Percentiles rank a stretch among this genome's conserved stretches.
Evolutionary conservation across 37 sponge, comb jelly and placozoan genomes (phyloP).

Genomic region (Amphimedon queenslandica): DNA sequence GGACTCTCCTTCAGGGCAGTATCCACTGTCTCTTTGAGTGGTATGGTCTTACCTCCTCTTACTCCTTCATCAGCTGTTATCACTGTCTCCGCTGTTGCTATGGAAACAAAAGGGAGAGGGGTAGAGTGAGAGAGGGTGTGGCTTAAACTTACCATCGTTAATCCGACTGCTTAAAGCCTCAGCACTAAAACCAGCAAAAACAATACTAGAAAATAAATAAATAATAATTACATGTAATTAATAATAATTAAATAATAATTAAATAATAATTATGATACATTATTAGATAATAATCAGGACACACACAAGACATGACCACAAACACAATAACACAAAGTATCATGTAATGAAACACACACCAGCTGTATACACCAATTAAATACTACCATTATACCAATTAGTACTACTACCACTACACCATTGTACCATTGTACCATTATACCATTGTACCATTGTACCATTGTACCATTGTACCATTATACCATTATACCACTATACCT

Average conservation of each 20-base stretch:
- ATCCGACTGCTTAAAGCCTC: conserved; percentile 82
- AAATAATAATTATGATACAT: too few species aligned
- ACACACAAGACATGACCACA: too few species aligned
- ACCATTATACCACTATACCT: neutral
- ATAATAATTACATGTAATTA: neutral
- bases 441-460: neutral
- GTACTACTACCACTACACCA: too few species aligned
- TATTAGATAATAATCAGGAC: too few species aligned
- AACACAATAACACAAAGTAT: too few species aligned
- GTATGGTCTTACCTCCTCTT: conserved; percentile 88
- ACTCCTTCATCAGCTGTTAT: conserved; percentile 85
- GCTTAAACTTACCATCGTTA: conserved; percentile 61
- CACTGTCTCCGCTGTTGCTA: conserved; percentile 31
- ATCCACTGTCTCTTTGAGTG: conserved; percentile 86
- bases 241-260: too few species aligned
- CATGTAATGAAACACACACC: too few species aligned
- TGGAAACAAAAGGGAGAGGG: neutral
- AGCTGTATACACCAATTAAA: too few species aligned
- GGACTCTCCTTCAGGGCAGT: conserved; percentile 72
- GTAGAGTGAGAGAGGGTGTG: too few species aligned
- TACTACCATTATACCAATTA: too few species aligned
- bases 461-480: neutral
- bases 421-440: too few species aligned
- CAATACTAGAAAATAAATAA: conserved; percentile 63
- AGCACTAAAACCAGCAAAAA: conserved; percentile 98